These are phyloP conservation scores for Eutolmus rufibarbis DNA, from an alignment of 2,888 invertebrate species.

Conservation along the genomic window DNA sequence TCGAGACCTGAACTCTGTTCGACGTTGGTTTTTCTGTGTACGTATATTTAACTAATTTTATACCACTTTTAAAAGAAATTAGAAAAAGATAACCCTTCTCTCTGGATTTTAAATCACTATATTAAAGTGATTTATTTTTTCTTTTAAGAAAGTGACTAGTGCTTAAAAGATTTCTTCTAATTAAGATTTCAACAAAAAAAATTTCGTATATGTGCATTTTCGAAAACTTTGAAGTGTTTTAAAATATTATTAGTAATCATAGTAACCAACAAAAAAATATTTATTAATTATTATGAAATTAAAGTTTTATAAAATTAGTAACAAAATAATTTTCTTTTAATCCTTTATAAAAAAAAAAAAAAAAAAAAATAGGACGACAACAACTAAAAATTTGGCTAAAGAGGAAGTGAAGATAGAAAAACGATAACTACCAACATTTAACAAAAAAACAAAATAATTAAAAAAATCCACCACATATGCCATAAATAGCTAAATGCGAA, in stretches of 20 bases:
- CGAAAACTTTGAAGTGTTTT: too few relatives aligned
- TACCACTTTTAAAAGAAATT: too few relatives aligned
- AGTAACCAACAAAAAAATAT: background rate
- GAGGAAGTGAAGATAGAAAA: background rate
- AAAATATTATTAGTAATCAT: background rate
- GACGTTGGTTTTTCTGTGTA: background rate
- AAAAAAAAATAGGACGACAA: conserved; percentile 10
- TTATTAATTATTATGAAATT: background rate
- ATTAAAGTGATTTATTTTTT: too few relatives aligned
- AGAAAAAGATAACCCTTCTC: too few relatives aligned
- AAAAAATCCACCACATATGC: background rate
- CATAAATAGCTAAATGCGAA: background rate
- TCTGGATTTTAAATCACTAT: too few relatives aligned
- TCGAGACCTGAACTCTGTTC: background rate
- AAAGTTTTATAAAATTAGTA: background rate
- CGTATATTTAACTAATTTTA: background rate
- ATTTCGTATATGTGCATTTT: too few relatives aligned
- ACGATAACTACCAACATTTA: background rate
- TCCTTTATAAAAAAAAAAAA: background rate
- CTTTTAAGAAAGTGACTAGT: too few relatives aligned
- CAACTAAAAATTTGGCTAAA: background rate
- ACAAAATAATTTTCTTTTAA: background rate
- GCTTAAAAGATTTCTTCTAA: too few relatives aligned
- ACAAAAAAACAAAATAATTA: background rate
- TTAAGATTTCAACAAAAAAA: too few relatives aligned